Evolutionary conservation across 2,888 invertebrate species (phyloP).

Genomic region (Nymphalis polychloros): DNA sequence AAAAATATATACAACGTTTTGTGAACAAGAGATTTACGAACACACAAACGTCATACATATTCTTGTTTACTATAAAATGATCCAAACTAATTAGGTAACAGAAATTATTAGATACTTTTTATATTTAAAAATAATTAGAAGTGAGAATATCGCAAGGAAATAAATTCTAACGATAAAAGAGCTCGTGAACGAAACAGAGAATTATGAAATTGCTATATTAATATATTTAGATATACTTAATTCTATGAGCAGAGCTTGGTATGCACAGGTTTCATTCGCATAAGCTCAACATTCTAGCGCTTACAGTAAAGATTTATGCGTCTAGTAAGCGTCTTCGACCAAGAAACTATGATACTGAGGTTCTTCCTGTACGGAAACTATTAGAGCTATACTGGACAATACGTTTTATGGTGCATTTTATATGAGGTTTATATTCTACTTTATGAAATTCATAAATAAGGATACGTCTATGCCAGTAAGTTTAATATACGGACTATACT

Average conservation of each 20-base stretch:
- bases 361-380: constrained; percentile 27
- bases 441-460: constrained; percentile 8
- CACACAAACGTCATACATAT: no score
- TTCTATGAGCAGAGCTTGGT: not conserved
- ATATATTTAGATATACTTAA: no score
- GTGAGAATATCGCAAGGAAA: no score
- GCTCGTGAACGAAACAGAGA: no score
- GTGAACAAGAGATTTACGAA: no score
- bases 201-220: no score
- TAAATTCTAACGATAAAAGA: no score
- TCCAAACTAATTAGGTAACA: no score
- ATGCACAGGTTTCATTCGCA: not conserved
- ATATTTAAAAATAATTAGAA: no score
- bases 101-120: no score
- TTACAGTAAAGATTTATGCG: constrained; percentile 30
- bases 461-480: not conserved
- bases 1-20: no score
- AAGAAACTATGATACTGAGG: constrained; percentile 26
- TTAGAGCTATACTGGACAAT: constrained; percentile 24
- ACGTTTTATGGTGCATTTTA: constrained; percentile 18
- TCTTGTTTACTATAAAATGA: no score
- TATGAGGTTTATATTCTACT: constrained; percentile 1
- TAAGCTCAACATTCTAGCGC: constrained; percentile 16
- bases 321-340: constrained; percentile 27
- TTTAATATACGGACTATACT: not conserved